Conservation (phyloP, 1,140 invertebrate genomes). For the Leptinotarsa texana region DNA sequence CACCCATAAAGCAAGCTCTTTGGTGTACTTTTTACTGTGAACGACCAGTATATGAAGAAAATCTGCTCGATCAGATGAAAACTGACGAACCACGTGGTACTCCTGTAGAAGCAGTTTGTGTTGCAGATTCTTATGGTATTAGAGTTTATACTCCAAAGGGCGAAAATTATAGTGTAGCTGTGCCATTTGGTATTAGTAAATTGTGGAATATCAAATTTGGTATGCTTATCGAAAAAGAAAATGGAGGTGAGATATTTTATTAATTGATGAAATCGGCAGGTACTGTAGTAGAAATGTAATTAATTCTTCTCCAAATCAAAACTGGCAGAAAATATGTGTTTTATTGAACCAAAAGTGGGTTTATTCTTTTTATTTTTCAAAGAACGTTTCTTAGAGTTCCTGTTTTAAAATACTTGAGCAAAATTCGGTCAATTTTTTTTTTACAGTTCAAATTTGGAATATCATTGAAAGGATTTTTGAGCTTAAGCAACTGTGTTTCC, state of each 20-base stretch:
- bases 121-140: slow-evolving; percentile 77
- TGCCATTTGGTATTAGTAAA: slow-evolving; percentile 82
- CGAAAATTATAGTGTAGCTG: slow-evolving; percentile 78
- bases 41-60: slow-evolving; percentile 58
- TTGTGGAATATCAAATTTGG: slow-evolving; percentile 80
- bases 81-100: slow-evolving; percentile 38
- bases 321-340: too few species aligned
- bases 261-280: background rate
- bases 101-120: slow-evolving; percentile 66
- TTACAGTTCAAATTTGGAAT: too few species aligned
- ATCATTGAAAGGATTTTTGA: too few species aligned
- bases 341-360: too few species aligned
- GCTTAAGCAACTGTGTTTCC: too few species aligned
- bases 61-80: slow-evolving; percentile 46
- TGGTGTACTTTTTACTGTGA: slow-evolving; percentile 76
- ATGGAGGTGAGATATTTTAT: slow-evolving; percentile 37
- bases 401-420: too few species aligned
- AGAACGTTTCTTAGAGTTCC: too few species aligned
- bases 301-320: too few species aligned
- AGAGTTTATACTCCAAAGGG: slow-evolving; percentile 79
- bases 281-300: too few species aligned
- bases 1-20: slow-evolving; percentile 78
- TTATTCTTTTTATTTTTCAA: too few species aligned
- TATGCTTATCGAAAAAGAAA: slow-evolving; percentile 73
- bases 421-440: too few species aligned